Conservation (phyloP, 2,888 invertebrate genomes). For the Pachydiplax longipennis region DNA sequence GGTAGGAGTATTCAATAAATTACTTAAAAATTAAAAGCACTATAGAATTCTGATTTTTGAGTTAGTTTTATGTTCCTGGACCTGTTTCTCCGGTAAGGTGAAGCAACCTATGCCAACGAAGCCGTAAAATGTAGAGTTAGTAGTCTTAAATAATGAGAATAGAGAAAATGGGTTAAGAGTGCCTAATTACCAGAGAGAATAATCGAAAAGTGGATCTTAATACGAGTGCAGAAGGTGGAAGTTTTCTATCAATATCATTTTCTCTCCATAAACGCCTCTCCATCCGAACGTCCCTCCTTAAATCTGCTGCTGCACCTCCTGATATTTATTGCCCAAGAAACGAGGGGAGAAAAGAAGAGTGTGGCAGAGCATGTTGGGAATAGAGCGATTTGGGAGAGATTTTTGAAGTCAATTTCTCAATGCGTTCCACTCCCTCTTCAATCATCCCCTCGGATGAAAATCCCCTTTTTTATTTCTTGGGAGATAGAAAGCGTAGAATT, state of each 20-base stretch:
- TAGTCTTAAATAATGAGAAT: too few relatives aligned
- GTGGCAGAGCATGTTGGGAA: background rate
- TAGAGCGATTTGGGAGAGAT: background rate
- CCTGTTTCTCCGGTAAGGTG: too few relatives aligned
- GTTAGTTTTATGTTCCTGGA: too few relatives aligned
- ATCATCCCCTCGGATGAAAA: background rate
- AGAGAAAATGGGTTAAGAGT: too few relatives aligned
- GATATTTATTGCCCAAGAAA: background rate
- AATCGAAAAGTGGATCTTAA: too few relatives aligned
- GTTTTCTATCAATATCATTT: background rate
- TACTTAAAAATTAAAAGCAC: too few relatives aligned
- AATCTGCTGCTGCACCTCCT: background rate
- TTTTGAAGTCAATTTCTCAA: background rate
- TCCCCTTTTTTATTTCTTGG: background rate
- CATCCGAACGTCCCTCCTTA: background rate
- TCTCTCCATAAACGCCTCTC: background rate
- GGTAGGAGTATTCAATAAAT: too few relatives aligned
- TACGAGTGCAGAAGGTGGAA: background rate
- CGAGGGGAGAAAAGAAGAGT: background rate
- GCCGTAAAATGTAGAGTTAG: too few relatives aligned
- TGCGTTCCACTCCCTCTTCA: background rate
- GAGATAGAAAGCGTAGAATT: slow-evolving; percentile 26
- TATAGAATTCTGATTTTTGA: too few relatives aligned
- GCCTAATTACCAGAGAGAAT: too few relatives aligned
- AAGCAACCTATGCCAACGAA: too few relatives aligned